Conservation (phyloP, 2,888 invertebrate genomes). For the Chrysodeixis includens region DNA sequence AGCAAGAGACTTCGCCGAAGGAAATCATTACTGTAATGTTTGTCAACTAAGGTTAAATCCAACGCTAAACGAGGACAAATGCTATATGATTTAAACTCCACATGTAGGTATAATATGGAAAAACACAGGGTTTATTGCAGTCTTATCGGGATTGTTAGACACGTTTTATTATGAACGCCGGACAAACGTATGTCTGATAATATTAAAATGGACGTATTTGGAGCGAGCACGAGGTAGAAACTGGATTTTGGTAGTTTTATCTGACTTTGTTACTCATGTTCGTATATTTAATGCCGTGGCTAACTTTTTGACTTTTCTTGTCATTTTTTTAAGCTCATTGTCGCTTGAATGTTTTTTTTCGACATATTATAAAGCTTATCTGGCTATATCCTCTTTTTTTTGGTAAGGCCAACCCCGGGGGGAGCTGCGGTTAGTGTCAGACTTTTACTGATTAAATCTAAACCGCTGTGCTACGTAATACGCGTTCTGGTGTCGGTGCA, state of each 20-base stretch:
- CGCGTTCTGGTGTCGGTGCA: too few species aligned
- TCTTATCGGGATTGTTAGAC: slow-evolving; percentile 1
- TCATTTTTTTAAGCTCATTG: neutral
- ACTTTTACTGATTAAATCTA: too few species aligned
- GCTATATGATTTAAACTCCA: neutral
- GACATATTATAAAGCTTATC: too few species aligned
- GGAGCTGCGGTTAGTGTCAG: too few species aligned
- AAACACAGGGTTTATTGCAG: neutral
- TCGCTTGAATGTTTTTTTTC: neutral
- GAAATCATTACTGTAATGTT: slow-evolving; percentile 38
- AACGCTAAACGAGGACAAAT: slow-evolving; percentile 15
- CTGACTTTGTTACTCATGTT: neutral
- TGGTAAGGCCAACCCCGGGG: too few species aligned
- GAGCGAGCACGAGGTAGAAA: neutral
- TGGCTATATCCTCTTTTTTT: too few species aligned
- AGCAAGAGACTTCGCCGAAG: slow-evolving; percentile 18
- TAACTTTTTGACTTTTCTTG: neutral
- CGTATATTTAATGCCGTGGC: neutral
- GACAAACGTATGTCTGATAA: neutral
- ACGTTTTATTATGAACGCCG: neutral
- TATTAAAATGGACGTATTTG: neutral
- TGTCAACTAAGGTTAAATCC: slow-evolving; percentile 35
- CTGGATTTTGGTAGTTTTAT: neutral
- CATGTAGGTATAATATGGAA: neutral
- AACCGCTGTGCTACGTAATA: too few species aligned